Percentiles rank a stretch among this genome's conserved stretches.
These are phyloP conservation scores for Ctenodactylus gundi DNA, from an alignment of 2,113 vertebrate species.

Conservation along the genomic window DNA sequence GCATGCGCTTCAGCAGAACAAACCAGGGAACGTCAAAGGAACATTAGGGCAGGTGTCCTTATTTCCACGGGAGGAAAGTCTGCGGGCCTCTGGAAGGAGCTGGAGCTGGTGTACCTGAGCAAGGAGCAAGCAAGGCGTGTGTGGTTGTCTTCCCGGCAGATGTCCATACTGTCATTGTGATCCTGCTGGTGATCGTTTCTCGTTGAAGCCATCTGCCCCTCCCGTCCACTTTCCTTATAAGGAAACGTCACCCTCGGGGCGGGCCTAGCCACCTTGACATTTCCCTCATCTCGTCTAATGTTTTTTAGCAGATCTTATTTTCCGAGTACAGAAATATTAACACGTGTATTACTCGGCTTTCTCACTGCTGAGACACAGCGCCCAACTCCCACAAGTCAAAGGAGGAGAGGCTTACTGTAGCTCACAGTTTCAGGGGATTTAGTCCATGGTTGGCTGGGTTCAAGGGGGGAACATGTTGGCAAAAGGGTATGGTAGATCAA, in stretches of 20 bases:
- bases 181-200: neutral
- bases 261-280: neutral
- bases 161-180: rapidly evolving
- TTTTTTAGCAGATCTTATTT: neutral
- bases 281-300: neutral
- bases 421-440: neutral
- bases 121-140: neutral
- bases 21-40: neutral
- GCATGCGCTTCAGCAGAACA: neutral
- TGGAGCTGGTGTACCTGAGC: no score
- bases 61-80: neutral
- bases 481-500: neutral
- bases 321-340: neutral
- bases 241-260: neutral
- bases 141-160: neutral
- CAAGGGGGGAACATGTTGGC: neutral
- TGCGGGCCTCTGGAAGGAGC: neutral
- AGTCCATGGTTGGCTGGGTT: no score
- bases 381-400: neutral
- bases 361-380: neutral
- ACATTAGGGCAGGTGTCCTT: neutral
- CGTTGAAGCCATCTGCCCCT: neutral
- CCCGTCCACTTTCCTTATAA: neutral
- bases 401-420: neutral
- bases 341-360: neutral